These are phyloP conservation scores for Trisateles emortualis DNA, from an alignment of 2,888 invertebrate genomes.

Conservation along the genomic window DNA sequence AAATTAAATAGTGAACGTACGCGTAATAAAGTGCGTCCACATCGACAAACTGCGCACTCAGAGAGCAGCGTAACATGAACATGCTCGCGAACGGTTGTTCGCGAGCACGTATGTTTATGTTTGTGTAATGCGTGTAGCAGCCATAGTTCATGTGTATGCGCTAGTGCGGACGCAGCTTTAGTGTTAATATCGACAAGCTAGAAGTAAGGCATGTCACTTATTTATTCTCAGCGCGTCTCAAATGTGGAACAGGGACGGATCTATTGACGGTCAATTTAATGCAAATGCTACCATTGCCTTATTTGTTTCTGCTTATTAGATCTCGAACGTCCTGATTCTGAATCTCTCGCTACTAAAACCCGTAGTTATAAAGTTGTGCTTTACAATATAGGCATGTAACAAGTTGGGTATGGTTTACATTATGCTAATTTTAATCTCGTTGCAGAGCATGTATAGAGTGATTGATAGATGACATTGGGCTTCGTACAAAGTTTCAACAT, in stretches of 20 bases:
- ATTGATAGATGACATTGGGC: slow-evolving; percentile 68
- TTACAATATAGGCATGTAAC: neutral
- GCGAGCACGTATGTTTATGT: too few relatives aligned
- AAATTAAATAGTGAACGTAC: too few relatives aligned
- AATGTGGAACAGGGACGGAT: slow-evolving; percentile 70
- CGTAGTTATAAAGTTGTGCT: neutral
- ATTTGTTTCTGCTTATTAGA: slow-evolving; percentile 57
- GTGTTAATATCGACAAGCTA: slow-evolving; percentile 28
- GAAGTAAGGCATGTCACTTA: slow-evolving; percentile 53
- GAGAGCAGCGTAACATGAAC: too few relatives aligned
- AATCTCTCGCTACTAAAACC: slow-evolving; percentile 10
- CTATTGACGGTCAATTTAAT: slow-evolving; percentile 75
- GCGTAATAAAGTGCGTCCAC: too few relatives aligned
- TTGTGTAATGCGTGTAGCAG: too few relatives aligned
- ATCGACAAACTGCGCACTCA: too few relatives aligned
- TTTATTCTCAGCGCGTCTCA: slow-evolving; percentile 56
- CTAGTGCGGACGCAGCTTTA: neutral
- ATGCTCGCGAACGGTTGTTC: too few relatives aligned
- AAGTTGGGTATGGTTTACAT: slow-evolving; percentile 12
- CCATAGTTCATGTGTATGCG: too few relatives aligned
- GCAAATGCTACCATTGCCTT: slow-evolving; percentile 62
- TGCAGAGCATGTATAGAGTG: slow-evolving; percentile 59
- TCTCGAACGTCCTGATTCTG: slow-evolving; percentile 43
- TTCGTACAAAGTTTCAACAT: slow-evolving; percentile 53
- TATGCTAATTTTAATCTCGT: slow-evolving; percentile 61